Base-by-base conservation (phyloP, 1,140 invertebrate species). In the Panagrolaimus sp. region DNA sequence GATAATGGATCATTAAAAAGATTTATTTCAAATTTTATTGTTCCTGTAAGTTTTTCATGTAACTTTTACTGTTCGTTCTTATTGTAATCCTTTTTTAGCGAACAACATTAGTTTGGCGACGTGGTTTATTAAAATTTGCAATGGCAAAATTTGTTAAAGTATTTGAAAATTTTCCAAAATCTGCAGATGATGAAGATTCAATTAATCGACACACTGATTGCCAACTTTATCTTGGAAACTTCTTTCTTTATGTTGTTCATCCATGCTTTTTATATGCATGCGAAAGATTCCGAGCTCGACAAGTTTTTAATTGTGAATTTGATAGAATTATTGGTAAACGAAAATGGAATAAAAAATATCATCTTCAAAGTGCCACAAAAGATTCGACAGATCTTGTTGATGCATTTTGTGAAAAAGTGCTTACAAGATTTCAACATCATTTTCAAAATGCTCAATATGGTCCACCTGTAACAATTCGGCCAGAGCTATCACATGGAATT, bases 31-130 rank as follows among this genome's bases (percentile, higher is more conserved):
- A 57, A 57, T 16, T 57, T 57, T 27, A 20, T 57, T 16, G 51
- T 57, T 57, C n/a, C 51, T 5, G 51, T 57, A 25, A 57, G 51
- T 16, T 57, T 57, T 57, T 0, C 0, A 51, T 14, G 9, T 14
- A n/a, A n/a, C n/a, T n/a, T n/a, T n/a, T n/a, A n/a, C n/a, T n/a
- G n/a, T n/a, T n/a, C n/a, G n/a, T n/a, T n/a, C n/a, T n/a, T n/a
- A n/a, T n/a, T n/a, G n/a, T n/a, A n/a, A n/a, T n/a, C n/a, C 7
- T 3, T 57, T 57, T 57, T 57, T 13, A 57, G 51, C 51, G 51
- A 5, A 57, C 27, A 27, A 57, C 51, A 11, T 27, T 57, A 20
- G 14, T 20, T 20, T 57, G 51, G 51, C 51, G 51, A 1, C 51
- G 51, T 1, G 51, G 20, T 5, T 8, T 57, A 1, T 16, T 57